These are phyloP conservation scores for Cryptomyrus ogoouensis DNA, from an alignment of 2,113 vertebrate species.

Conservation along the genomic window DNA sequence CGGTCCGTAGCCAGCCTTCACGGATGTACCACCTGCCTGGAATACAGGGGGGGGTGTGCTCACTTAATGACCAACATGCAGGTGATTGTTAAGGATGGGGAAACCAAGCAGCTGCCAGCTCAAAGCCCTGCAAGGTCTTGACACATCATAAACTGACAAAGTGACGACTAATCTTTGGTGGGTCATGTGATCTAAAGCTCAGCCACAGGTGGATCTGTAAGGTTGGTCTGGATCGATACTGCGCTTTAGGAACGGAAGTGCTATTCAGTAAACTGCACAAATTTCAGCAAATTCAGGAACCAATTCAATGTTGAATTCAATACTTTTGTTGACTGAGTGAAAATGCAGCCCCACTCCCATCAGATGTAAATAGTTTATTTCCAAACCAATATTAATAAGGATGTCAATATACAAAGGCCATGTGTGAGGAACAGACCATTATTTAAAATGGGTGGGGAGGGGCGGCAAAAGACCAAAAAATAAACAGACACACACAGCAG, in stretches of 20 bases:
- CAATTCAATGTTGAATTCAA: neutral
- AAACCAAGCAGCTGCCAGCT: neutral
- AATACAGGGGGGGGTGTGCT: neutral
- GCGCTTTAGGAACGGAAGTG: neutral
- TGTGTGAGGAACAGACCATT: neutral
- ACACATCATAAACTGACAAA: neutral
- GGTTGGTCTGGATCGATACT: neutral
- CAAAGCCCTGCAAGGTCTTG: neutral
- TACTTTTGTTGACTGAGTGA: neutral
- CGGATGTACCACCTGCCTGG: constrained; percentile 59
- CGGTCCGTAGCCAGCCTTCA: constrained; percentile 64
- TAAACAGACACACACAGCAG: neutral
- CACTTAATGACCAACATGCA: neutral
- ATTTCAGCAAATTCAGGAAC: neutral
- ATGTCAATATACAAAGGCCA: neutral
- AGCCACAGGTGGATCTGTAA: neutral
- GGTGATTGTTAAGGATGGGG: neutral
- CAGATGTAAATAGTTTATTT: neutral
- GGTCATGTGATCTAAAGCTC: neutral
- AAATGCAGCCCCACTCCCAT: neutral
- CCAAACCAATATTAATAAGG: neutral
- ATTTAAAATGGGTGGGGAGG: neutral
- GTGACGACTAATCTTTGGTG: neutral
- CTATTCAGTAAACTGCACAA: neutral
- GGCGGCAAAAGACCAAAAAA: neutral